phyloP scores from a whole-genome alignment of 2,797 vertebrate genomes.

The Danio kyathit region DNA sequence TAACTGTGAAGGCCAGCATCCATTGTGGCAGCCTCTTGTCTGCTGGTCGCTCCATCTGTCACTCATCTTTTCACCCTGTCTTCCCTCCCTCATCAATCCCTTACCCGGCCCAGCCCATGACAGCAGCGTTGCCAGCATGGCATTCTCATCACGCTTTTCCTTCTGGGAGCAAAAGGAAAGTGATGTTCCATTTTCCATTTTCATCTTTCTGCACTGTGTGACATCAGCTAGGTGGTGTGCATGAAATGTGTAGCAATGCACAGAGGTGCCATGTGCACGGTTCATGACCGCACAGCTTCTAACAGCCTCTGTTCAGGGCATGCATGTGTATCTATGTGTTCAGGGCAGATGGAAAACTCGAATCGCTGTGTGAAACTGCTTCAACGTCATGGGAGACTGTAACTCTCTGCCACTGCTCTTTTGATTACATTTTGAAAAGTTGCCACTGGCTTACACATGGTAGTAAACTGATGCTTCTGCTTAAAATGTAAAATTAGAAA shows the following conservation, averaged over 20 bases:
- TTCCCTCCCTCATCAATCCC: slow-evolving; percentile 68
- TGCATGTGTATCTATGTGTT: slow-evolving; percentile 29
- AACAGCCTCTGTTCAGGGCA: slow-evolving; percentile 17
- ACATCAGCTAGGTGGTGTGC: slow-evolving; percentile 44
- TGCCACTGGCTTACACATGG: slow-evolving; percentile 28
- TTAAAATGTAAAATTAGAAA: slow-evolving; percentile 50
- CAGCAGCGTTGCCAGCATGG: slow-evolving; percentile 84
- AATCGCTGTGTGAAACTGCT: slow-evolving; percentile 40
- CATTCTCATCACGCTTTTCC: slow-evolving; percentile 97
- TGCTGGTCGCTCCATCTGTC: slow-evolving; percentile 52
- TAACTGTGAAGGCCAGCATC: slow-evolving; percentile 52
- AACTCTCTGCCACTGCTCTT: slow-evolving; percentile 28
- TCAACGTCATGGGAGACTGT: slow-evolving; percentile 14
- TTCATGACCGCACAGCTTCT: slow-evolving; percentile 13
- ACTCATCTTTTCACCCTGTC: slow-evolving; percentile 62
- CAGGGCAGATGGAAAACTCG: slow-evolving; percentile 32
- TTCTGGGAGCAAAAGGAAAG: slow-evolving; percentile 99
- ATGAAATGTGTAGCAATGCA: slow-evolving; percentile 38
- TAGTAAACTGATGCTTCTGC: slow-evolving; percentile 39
- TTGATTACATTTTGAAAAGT: slow-evolving; percentile 47
- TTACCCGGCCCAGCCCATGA: slow-evolving; percentile 79
- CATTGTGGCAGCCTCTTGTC: slow-evolving; percentile 32
- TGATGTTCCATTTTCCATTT: slow-evolving; percentile 73
- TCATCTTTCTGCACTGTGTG: slow-evolving; percentile 66
- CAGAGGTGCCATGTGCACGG: neutral